phyloP scores from a whole-genome alignment of 2,888 invertebrate genomes.

The Pseudococcus jackbeardsleyi region DNA sequence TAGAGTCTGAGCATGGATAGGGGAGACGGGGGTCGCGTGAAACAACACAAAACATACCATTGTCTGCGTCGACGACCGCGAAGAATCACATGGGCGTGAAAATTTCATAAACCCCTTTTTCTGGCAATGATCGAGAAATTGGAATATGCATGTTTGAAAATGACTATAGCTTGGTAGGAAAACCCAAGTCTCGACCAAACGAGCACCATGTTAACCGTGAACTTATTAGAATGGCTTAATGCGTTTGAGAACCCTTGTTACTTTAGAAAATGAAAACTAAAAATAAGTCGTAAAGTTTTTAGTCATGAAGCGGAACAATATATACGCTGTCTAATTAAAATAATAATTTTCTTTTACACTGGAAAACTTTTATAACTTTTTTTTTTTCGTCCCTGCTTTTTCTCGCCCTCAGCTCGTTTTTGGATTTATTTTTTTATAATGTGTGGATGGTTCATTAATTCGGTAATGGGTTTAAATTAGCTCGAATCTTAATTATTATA shows the following conservation, averaged over 20 bases:
- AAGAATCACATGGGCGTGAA: slow-evolving; percentile 36
- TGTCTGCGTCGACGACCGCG: not conserved
- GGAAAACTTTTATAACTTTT: slow-evolving; percentile 43
- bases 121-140: slow-evolving; percentile 31
- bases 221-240: slow-evolving; percentile 47
- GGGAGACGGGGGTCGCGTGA: not conserved
- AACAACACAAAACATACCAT: slow-evolving; percentile 9
- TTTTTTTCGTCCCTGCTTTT: not conserved
- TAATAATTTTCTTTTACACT: slow-evolving; percentile 49
- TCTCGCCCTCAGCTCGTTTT: not conserved
- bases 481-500: slow-evolving; percentile 35
- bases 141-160: slow-evolving; percentile 3
- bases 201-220: slow-evolving; percentile 16
- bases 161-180: not conserved
- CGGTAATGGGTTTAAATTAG: slow-evolving; percentile 42
- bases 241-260: slow-evolving; percentile 46
- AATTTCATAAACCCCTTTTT: slow-evolving; percentile 1
- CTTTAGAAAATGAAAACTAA: slow-evolving; percentile 57
- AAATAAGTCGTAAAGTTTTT: slow-evolving; percentile 57
- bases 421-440: slow-evolving; percentile 52
- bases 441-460: slow-evolving; percentile 53
- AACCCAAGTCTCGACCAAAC: not conserved
- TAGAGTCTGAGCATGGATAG: not conserved
- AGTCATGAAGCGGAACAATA: slow-evolving; percentile 50
- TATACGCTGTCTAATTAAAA: slow-evolving; percentile 48